phyloP scores from a whole-genome alignment of 2,113 vertebrate genomes.

The Neomonachus schauinslandi region DNA sequence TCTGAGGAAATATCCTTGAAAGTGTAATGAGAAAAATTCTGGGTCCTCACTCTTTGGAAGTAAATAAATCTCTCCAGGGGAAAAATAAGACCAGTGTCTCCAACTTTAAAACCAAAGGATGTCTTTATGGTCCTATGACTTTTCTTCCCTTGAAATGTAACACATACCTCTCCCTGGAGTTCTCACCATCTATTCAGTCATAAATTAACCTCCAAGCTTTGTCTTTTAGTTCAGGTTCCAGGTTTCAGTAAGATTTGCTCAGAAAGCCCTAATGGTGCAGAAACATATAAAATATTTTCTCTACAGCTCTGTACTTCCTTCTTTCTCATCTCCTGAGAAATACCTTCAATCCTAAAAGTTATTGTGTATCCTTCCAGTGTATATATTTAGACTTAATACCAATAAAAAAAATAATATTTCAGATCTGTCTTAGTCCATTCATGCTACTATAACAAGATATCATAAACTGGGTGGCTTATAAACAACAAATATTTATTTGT shows the following conservation, averaged over 20 bases:
- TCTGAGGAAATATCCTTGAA: not conserved
- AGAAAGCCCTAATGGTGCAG: not conserved
- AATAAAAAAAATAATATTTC: not conserved
- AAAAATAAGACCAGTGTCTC: not conserved
- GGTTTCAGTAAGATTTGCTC: not conserved
- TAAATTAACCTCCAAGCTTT: conserved; percentile 22
- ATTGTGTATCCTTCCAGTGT: not conserved
- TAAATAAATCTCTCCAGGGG: not conserved
- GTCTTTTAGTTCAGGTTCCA: not conserved
- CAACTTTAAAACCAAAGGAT: not conserved
- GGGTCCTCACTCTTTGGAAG: not conserved
- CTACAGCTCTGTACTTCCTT: not conserved
- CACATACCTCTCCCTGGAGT: not conserved
- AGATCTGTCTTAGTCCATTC: not conserved
- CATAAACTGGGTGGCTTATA: not conserved
- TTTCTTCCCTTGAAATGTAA: not conserved
- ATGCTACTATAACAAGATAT: not conserved
- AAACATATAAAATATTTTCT: not conserved
- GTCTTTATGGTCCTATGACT: not conserved
- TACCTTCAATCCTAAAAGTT: not conserved
- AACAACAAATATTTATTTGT: not conserved
- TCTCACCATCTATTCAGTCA: not conserved
- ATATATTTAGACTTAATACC: not conserved
- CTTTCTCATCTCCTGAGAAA: not conserved
- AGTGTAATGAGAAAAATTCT: not conserved